Base-by-base conservation (phyloP, 2,113 vertebrate species). In the Trichomycterus rosablanca region DNA sequence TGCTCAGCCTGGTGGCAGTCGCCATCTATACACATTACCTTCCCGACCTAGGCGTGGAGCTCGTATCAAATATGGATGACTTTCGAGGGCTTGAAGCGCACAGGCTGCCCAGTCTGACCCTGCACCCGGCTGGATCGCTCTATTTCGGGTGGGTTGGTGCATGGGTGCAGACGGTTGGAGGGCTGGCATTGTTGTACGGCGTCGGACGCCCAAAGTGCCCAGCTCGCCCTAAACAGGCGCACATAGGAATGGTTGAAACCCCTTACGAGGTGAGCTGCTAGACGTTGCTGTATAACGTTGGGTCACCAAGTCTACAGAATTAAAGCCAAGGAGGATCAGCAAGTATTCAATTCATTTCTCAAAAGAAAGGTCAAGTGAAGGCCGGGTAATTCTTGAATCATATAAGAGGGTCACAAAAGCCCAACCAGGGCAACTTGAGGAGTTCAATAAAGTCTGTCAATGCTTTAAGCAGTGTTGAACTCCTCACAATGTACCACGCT, bases 121-220 rank as follows among this genome's bases (percentile, higher is more conserved):
- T 84, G 56, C 80, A 28, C 4, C 68, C 83, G 0, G 85, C 81
- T 0, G 84, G 85, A 2, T 88, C 88, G 0, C 81, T 88, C 6
- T 88, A 89, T 59, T 89, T 88, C 6, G 88, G 84, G 0, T 88
- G 86, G 88, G 67, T 87, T 54, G 88, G 88, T 10, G 85, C 82
- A 0, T 86, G 84, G 59, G 68, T 86, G 7, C 84, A 88, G 68
- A 71, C 88, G 54, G 48, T 89, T 40, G 88, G 86, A 4, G 86
- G 88, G 1, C 16, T 66, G 0, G 82, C 82, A 1, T 61, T 89
- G 35, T 46, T 83, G 60, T 74, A 85, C 34, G 83, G 84, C 59
- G 86, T 86, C 62, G 85, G 84, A 32, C 61, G 65, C 1, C 79
- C 83, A 1, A 57, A 28, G 49, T 81, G 78, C 30, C 75, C 79